A percentile compares a stretch with the other conserved stretches of the same genome.
Conservation (phyloP, 2,888 invertebrate species). For the Amphipoea oculea region DNA sequence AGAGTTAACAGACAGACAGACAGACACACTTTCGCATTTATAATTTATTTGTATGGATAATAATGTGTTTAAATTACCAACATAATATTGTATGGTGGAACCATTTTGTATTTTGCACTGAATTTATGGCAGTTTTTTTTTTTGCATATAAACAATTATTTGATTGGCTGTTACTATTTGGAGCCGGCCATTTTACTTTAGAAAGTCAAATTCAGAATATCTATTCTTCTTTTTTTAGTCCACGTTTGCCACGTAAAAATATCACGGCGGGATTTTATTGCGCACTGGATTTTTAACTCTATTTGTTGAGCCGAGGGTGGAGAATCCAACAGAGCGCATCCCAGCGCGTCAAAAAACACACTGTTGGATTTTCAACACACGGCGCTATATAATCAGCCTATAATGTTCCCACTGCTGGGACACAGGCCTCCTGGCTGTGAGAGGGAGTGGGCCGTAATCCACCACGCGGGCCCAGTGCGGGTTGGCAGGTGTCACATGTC, state of each 20-base stretch:
- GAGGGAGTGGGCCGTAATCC: too few relatives aligned
- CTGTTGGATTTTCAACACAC: background rate
- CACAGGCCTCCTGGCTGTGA: too few relatives aligned
- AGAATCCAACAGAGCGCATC: background rate
- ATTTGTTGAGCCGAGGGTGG: background rate
- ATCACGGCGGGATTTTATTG: background rate
- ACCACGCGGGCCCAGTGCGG: too few relatives aligned
- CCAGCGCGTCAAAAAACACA: background rate
- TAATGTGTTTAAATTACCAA: background rate
- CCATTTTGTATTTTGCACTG: too few relatives aligned
- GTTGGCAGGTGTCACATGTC: too few relatives aligned
- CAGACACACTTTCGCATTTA: too few relatives aligned
- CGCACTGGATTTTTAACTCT: background rate
- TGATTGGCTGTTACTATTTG: too few relatives aligned
- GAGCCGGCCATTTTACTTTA: background rate
- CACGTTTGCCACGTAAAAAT: background rate
- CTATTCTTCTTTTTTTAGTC: background rate
- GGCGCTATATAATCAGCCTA: too few relatives aligned
- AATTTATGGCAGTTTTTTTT: too few relatives aligned
- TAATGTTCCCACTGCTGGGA: too few relatives aligned
- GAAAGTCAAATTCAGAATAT: background rate
- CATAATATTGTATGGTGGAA: background rate
- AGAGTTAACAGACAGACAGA: too few relatives aligned
- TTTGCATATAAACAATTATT: too few relatives aligned
- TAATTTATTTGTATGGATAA: background rate